Percentiles rank a stretch among this genome's conserved stretches.
These are phyloP conservation scores for Seriola dumerili DNA, from an alignment of 2,113 vertebrate species.

Conservation along the genomic window DNA sequence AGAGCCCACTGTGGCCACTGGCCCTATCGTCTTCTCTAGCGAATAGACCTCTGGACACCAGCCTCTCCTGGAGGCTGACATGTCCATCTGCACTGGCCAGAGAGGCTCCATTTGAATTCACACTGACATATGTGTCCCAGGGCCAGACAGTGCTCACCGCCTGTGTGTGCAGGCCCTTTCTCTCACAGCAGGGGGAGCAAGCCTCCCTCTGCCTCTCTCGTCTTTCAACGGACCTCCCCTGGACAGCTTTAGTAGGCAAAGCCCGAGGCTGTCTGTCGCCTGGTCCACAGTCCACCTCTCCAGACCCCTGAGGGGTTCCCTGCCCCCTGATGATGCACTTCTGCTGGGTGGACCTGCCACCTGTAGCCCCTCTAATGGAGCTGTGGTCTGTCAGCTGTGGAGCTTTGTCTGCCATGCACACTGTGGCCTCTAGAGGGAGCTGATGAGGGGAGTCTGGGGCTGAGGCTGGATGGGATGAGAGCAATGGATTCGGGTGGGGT, in stretches of 20 bases:
- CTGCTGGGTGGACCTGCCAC: slow-evolving; percentile 92
- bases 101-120: slow-evolving; percentile 82
- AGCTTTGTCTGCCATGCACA: slow-evolving; percentile 78
- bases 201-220: slow-evolving; percentile 81
- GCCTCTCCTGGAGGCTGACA: slow-evolving; percentile 84
- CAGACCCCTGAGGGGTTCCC: slow-evolving; percentile 78
- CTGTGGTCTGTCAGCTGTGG: slow-evolving; percentile 74
- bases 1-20: slow-evolving; percentile 82
- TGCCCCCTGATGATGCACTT: slow-evolving; percentile 84
- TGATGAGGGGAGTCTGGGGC: slow-evolving; percentile 91
- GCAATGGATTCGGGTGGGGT: slow-evolving; percentile 90
- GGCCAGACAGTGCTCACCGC: slow-evolving; percentile 71
- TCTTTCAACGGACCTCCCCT: slow-evolving; percentile 82
- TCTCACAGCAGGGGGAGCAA: slow-evolving; percentile 82
- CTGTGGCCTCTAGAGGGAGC: slow-evolving; percentile 89
- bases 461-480: slow-evolving; percentile 94
- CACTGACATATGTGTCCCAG: slow-evolving; percentile 73
- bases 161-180: slow-evolving; percentile 79
- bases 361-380: slow-evolving; percentile 79
- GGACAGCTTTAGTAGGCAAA: slow-evolving; percentile 83
- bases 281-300: slow-evolving; percentile 76
- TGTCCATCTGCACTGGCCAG: slow-evolving; percentile 77
- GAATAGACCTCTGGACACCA: slow-evolving; percentile 80
- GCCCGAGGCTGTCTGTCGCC: slow-evolving; percentile 74
- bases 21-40: slow-evolving; percentile 83